Evolutionary conservation across 1,140 invertebrate species (phyloP), one percentile per base, ranked within the genome.

Genomic region (Schlechtendalia chinensis): DNA sequence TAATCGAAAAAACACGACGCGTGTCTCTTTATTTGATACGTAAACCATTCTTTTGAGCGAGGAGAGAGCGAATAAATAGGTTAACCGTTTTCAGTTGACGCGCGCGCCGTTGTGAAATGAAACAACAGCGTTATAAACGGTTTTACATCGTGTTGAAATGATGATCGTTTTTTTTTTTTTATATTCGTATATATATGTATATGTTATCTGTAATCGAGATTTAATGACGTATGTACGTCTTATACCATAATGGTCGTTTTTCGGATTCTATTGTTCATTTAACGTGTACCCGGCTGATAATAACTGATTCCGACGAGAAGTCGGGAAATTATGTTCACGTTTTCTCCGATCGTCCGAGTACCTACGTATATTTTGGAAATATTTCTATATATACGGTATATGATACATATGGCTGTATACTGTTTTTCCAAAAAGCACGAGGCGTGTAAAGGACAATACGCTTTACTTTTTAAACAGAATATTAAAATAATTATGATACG

Each of bases 121-220:
- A 39, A 39, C 32, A 65, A 45, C 63, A 69, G 22, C 10, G 24
- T 72, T 54, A 39, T 39, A 29, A 72, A 54, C 50, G 50, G n/a
- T 72, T 29, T 72, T 72, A 69, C 14, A 47, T 69, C 65, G 24
- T 3, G 14, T 69, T 54, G 24, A 72, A 53, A 12, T 29, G 16
- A 69, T 69, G 22, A 69, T 69, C 6, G 67, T 50, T 69, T n/a
- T 50, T 5, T 69, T n/a, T 69, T 50, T 6, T 50, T 69, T 69
- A 22, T 27, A 22, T 69, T 27, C 32, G 8, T 39, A 39, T 8
- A 39, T 39, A 39, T 39, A 39, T 50, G 22, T 27, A 22, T 50
- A 24, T 50, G 50, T 69, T 27, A 69, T 69, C 1, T 50, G 45
- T 69, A 69, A 69, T 69, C 24, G 45, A 50, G 0, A 50, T 69